phyloP scores from a whole-genome alignment of 2,797 vertebrate genomes.

The Gambelia wislizenii region DNA sequence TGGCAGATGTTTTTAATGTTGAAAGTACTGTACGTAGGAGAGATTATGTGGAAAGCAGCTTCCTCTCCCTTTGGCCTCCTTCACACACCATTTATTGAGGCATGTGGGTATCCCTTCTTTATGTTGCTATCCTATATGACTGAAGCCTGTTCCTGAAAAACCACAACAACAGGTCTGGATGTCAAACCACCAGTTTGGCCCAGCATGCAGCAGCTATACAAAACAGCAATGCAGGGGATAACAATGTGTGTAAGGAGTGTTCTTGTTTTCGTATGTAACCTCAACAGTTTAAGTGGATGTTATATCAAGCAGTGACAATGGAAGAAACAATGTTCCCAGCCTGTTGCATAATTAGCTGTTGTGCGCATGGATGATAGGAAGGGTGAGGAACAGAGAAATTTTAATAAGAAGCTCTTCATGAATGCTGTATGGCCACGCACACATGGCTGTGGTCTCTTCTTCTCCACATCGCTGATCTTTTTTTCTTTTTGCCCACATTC shows the following conservation, averaged over 20 bases:
- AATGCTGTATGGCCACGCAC: not conserved
- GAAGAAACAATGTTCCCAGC: not conserved
- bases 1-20: not conserved
- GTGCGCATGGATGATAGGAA: not conserved
- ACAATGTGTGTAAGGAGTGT: not conserved
- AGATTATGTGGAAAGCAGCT: not conserved
- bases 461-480: not conserved
- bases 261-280: not conserved
- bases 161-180: too few relatives aligned
- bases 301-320: not conserved
- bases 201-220: not conserved
- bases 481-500: too few relatives aligned
- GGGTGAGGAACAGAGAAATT: not conserved
- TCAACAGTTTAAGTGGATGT: constrained; percentile 1
- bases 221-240: not conserved
- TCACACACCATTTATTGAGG: not conserved
- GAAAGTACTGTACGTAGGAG: not conserved
- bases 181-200: not conserved
- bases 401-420: not conserved
- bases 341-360: not conserved
- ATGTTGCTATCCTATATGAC: not conserved
- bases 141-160: not conserved
- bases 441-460: not conserved
- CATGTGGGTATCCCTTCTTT: not conserved
- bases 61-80: not conserved